Conservation (phyloP, 2,888 invertebrate species). For the Zonitis immaculata region DNA sequence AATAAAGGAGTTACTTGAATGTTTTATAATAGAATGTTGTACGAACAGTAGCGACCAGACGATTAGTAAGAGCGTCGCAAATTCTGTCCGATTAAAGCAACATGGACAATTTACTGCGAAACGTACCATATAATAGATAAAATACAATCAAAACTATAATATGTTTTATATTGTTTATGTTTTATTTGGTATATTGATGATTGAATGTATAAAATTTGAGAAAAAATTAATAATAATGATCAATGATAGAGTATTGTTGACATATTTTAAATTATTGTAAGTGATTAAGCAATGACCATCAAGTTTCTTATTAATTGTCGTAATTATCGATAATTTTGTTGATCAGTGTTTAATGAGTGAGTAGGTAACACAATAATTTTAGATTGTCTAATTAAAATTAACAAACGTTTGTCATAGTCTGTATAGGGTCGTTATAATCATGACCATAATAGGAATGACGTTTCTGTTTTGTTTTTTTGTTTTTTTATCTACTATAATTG, state of each 20-base stretch:
- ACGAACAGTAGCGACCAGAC: too few relatives aligned
- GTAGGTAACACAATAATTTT: constrained; percentile 38
- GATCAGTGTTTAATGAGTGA: constrained; percentile 39
- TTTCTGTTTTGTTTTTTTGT: constrained; percentile 36
- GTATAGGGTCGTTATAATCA: constrained; percentile 32
- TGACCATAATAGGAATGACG: constrained; percentile 40
- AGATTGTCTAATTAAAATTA: constrained; percentile 42
- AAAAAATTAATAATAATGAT: too few relatives aligned
- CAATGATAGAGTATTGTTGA: background rate
- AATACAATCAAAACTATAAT: too few relatives aligned
- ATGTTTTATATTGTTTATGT: too few relatives aligned
- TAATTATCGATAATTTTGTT: constrained; percentile 42
- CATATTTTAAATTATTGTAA: constrained; percentile 30
- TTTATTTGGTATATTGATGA: too few relatives aligned
- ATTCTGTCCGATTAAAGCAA: too few relatives aligned
- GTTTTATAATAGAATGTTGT: too few relatives aligned
- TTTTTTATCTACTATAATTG: constrained; percentile 1
- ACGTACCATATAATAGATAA: too few relatives aligned
- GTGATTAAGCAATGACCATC: constrained; percentile 35
- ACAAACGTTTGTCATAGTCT: constrained; percentile 40
- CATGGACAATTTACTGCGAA: too few relatives aligned
- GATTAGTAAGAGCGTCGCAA: too few relatives aligned
- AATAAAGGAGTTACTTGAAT: too few relatives aligned
- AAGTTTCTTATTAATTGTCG: constrained; percentile 44
- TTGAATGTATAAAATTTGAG: too few relatives aligned